Conservation (phyloP, 2,888 invertebrate species). For the Molanna angustata region DNA sequence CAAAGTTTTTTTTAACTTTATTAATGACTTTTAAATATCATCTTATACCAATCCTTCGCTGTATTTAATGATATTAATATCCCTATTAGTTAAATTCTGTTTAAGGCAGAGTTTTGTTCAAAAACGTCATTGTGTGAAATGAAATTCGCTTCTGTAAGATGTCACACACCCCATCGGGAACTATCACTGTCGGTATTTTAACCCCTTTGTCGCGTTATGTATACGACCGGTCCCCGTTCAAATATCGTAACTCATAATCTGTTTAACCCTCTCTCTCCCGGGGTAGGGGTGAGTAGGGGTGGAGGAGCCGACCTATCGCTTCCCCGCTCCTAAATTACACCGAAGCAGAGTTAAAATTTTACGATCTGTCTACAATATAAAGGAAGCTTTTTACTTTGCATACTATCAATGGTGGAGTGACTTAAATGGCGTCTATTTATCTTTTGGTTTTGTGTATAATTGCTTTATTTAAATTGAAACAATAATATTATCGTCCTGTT, state of each 20-base stretch:
- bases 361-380: conserved; percentile 21
- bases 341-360: conserved; percentile 15
- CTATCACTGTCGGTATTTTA: conserved; percentile 10
- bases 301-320: conserved; percentile 3
- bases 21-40: too few species aligned
- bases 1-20: too few species aligned
- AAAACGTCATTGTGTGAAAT: too few species aligned
- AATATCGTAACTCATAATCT: conserved; percentile 33
- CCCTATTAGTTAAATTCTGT: too few species aligned
- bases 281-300: too few species aligned
- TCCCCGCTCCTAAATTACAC: conserved; percentile 13
- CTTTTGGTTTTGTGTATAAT: too few species aligned
- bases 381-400: conserved; percentile 19
- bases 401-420: conserved; percentile 3
- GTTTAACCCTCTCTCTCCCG: conserved; percentile 27
- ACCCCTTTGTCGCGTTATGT: conserved; percentile 17
- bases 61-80: too few species aligned
- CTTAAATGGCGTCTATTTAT: conserved; percentile 5
- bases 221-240: conserved; percentile 22
- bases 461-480: too few species aligned
- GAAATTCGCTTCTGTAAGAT: too few species aligned
- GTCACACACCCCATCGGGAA: conserved; percentile 4
- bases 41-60: too few species aligned
- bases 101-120: too few species aligned
- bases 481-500: too few species aligned